Evolutionary conservation across 2,797 vertebrate species (phyloP), one percentile per base, ranked within the genome.

Genomic region (Caiman crocodilus): DNA sequence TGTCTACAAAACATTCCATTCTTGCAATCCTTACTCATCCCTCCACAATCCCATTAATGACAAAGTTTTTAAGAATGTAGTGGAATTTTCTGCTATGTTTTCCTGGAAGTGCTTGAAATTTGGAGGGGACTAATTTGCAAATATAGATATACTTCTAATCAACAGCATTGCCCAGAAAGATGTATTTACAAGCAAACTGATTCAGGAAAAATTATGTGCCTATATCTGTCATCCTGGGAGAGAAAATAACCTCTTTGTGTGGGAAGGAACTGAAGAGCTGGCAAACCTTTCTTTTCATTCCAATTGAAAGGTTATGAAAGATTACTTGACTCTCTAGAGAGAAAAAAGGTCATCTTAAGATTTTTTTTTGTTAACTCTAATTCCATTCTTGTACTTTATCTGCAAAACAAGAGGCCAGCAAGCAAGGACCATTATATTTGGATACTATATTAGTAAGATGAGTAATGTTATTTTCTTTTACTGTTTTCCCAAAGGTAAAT

Each of bases 81-180:
- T 50, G 28, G 21, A 86, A 74, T 91, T 88, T 21, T 79, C 1
- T 50, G 28, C 28, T 69, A 17, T 55, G 50, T 50, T 5, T 73
- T 73, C 25, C 3, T 89, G 90, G 90, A 90, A 76, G 60, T 28
- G 20, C 50, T 91, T 78, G 28, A 90, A 95, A 89, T 78, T 14
- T 79, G 76, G 89, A 91, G n/a, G 15, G 92, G 84, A 95, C 89
- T 67, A 79, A 18, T 84, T 88, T 91, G 50, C 35, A 85, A 94
- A 87, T 17, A 78, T 3, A 80, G 57, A 55, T 74, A 94, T 93
- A 65, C 13, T 55, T 35, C 81, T 89, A 93, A 56, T 5, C 85
- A 87, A 90, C 42, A 59, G 58, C 17, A 86, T 90, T 90, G 78
- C 28, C 35, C 5, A 32, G 88, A 77, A 85, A 67, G 1, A 23